phyloP scores from a whole-genome alignment of 1,140 invertebrate species.

The Drosophila parabipectinata region DNA sequence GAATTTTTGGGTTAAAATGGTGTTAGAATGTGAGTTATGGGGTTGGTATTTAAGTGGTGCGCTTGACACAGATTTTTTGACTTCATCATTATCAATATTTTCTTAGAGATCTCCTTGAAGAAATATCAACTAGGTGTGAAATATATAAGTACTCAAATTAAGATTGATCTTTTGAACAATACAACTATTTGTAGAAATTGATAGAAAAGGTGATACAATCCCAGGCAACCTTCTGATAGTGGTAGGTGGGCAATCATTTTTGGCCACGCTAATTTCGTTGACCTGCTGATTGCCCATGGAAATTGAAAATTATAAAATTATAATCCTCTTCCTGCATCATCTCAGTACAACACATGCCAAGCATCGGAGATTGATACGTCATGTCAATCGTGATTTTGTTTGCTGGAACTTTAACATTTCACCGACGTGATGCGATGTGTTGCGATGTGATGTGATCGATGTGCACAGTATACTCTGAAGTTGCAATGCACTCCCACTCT shows the following conservation, averaged over 20 bases:
- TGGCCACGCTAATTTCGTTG: slow-evolving; percentile 81
- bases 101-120: not conserved
- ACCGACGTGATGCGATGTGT: slow-evolving; percentile 72
- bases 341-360: slow-evolving; percentile 62
- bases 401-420: slow-evolving; percentile 82
- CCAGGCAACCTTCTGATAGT: slow-evolving; percentile 26
- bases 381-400: slow-evolving; percentile 82
- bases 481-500: slow-evolving; percentile 23
- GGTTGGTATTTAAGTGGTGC: not conserved
- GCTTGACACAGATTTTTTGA: no score
- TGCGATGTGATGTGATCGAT: slow-evolving; percentile 54
- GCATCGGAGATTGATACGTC: slow-evolving; percentile 59
- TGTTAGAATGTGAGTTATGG: not conserved
- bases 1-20: not conserved
- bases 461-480: not conserved
- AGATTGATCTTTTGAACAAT: slow-evolving; percentile 36
- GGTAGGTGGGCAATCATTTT: slow-evolving; percentile 70
- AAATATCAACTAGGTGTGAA: slow-evolving; percentile 58
- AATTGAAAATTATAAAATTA: slow-evolving; percentile 82
- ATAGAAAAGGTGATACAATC: slow-evolving; percentile 31
- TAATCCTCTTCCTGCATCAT: slow-evolving; percentile 69
- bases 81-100: no score
- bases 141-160: slow-evolving; percentile 59
- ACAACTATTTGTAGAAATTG: slow-evolving; percentile 20
- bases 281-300: slow-evolving; percentile 81